phyloP scores from a whole-genome alignment of 2,113 vertebrate species.

The Chaenocephalus aceratus region DNA sequence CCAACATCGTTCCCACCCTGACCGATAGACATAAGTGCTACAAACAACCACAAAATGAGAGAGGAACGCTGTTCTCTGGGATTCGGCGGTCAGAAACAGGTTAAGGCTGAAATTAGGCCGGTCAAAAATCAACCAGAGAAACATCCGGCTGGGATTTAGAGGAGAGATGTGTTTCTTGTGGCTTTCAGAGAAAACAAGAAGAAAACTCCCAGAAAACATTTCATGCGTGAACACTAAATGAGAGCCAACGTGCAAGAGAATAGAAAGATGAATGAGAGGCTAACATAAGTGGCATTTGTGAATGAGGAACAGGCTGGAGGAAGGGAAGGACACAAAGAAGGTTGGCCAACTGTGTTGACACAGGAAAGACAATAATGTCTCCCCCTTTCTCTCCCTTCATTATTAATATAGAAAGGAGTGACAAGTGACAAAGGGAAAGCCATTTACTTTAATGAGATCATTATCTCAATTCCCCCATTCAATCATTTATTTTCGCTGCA shows the following conservation, averaged over 20 bases:
- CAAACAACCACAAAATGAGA: slow-evolving; percentile 72
- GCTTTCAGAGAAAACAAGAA: slow-evolving; percentile 41
- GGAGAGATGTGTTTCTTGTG: slow-evolving; percentile 31
- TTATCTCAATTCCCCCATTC: neutral
- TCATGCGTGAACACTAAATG: slow-evolving; percentile 36
- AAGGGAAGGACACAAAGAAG: slow-evolving; percentile 51
- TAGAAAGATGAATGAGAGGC: slow-evolving; percentile 50
- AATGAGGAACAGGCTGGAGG: slow-evolving; percentile 33
- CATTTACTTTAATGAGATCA: slow-evolving; percentile 3
- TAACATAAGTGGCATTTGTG: slow-evolving; percentile 12
- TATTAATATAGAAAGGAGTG: slow-evolving; percentile 27
- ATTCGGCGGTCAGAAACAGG: slow-evolving; percentile 56
- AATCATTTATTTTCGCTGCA: slow-evolving; percentile 21
- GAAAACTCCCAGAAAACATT: slow-evolving; percentile 25
- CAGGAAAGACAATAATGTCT: slow-evolving; percentile 56
- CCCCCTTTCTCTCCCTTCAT: slow-evolving; percentile 33
- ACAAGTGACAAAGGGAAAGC: slow-evolving; percentile 15
- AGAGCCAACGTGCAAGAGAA: slow-evolving; percentile 17
- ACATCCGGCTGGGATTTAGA: slow-evolving; percentile 60
- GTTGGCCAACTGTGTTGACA: slow-evolving; percentile 53
- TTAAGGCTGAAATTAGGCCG: slow-evolving; percentile 51
- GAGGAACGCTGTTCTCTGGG: slow-evolving; percentile 41
- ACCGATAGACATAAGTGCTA: slow-evolving; percentile 54
- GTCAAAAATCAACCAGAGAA: slow-evolving; percentile 53
- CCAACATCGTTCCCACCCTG: slow-evolving; percentile 58